Base-by-base conservation (phyloP, 2,888 invertebrate species). In the Seira sanloemensis region DNA sequence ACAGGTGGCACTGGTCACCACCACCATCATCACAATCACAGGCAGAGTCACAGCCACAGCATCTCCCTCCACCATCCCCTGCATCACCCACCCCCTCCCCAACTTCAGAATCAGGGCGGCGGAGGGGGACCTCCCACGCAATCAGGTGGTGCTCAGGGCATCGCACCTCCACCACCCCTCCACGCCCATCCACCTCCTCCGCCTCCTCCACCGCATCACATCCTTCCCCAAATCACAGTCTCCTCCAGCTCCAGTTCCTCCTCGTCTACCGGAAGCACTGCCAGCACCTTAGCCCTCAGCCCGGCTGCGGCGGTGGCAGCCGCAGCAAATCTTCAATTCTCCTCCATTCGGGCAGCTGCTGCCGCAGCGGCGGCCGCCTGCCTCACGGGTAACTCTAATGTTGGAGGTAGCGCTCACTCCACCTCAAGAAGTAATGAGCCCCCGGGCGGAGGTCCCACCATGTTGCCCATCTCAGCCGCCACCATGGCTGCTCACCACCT, bases 341-440 rank as follows among this genome's bases (percentile, higher is more conserved):
- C 74, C 54, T 87, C 74, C 74, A 80, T 21, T 86, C 88, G 88
- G 87, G 86, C 88, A 89, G 86, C 87, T 88, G 88, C 86, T 86
- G 90, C 85, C 93, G 25, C 92, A 91, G 88, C 92, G 93, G 50
- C 92, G 93, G 72, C 92, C n/a, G 76, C 76, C 16, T 72, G 82
- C 21, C 76, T 77, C 25, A 74, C 66, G 77, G 83, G 69, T 84
- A 24, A 27, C 19, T 23, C 78, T 25, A 4, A 46, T 18, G 16
- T 54, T 18, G 67, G 69, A n/a, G 62, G 18, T n/a, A 72, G 27
- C 5, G 50, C 2, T 24, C 5, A 12, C 5, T 37, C 37, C 4
- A 7, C 37, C 5, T 7, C 5, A 12, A 37, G 12, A 7, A 37
- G 12, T 37, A 46, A 16, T 72, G 77, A 69, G 24, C 21, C 65